These are phyloP conservation scores for Drosophila antonietae DNA, from an alignment of 2,888 invertebrate species.

Conservation along the genomic window DNA sequence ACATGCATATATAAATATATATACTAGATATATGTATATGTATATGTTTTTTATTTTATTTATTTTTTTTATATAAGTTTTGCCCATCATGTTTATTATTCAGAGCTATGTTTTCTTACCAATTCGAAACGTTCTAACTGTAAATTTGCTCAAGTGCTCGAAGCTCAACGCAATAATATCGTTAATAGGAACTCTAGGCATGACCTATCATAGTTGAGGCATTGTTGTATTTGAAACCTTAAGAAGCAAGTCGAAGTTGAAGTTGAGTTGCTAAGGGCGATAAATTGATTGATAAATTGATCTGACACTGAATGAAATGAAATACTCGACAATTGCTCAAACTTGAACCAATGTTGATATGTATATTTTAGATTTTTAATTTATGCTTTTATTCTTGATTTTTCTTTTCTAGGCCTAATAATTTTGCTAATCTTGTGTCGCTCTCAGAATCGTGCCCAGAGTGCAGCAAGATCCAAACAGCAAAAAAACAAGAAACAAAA, in stretches of 20 bases:
- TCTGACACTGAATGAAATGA: constrained; percentile 29
- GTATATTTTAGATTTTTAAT: not conserved
- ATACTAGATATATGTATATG: not conserved
- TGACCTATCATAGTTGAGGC: constrained; percentile 11
- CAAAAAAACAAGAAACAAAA: not conserved
- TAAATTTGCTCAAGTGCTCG: constrained; percentile 52
- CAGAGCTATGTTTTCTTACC: constrained; percentile 12
- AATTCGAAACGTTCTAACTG: constrained; percentile 26
- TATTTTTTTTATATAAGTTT: constrained; percentile 3
- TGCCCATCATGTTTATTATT: constrained; percentile 20
- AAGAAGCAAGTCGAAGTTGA: not conserved
- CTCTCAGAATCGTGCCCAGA: constrained; percentile 51
- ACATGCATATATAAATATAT: not conserved
- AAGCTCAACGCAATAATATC: constrained; percentile 32
- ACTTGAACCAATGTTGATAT: constrained; percentile 22
- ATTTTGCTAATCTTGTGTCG: constrained; percentile 13
- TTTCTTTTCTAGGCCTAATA: not conserved
- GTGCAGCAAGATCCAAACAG: constrained; percentile 28
- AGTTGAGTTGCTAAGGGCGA: not conserved
- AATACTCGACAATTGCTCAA: constrained; percentile 43
- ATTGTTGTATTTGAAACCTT: constrained; percentile 33
- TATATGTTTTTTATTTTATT: not conserved
- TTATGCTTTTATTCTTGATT: not conserved
- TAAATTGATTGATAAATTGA: constrained; percentile 39
- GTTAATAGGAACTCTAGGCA: not conserved